These are phyloP conservation scores for Oligia latruncula DNA, from an alignment of 2,888 invertebrate genomes.

Conservation along the genomic window DNA sequence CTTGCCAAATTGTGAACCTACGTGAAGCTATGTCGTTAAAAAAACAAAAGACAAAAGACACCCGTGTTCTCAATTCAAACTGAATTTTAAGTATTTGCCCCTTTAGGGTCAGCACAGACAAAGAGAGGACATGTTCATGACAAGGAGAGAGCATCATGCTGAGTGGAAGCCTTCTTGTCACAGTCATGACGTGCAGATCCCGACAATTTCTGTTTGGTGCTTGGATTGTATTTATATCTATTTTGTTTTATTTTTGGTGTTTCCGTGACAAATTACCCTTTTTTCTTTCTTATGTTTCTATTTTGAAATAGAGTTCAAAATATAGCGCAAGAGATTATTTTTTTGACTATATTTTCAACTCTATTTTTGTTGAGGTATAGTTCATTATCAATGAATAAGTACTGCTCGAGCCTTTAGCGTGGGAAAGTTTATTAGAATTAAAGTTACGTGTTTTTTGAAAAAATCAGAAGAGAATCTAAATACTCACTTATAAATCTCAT, in stretches of 20 bases:
- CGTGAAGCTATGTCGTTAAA: not conserved
- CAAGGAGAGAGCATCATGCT: not conserved
- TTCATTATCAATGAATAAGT: not conserved
- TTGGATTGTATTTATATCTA: too few species aligned
- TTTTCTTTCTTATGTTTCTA: not conserved
- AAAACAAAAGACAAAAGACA: not conserved
- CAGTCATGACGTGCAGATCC: not conserved
- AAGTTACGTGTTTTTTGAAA: not conserved
- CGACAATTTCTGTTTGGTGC: not conserved
- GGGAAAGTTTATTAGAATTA: not conserved
- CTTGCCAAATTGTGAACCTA: not conserved
- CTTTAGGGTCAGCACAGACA: not conserved
- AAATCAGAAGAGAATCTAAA: not conserved
- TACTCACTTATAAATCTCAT: conserved; percentile 85
- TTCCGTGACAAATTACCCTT: too few species aligned
- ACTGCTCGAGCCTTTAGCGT: not conserved
- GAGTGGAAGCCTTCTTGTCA: not conserved
- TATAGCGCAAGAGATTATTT: not conserved
- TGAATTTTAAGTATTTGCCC: not conserved
- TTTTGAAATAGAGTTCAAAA: not conserved
- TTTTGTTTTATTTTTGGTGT: too few species aligned
- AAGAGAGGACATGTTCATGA: not conserved
- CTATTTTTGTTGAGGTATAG: not conserved
- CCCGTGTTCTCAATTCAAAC: not conserved
- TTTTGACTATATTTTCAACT: not conserved